Conservation (phyloP, 2,888 invertebrate genomes). For the Diarsia brunnea region DNA sequence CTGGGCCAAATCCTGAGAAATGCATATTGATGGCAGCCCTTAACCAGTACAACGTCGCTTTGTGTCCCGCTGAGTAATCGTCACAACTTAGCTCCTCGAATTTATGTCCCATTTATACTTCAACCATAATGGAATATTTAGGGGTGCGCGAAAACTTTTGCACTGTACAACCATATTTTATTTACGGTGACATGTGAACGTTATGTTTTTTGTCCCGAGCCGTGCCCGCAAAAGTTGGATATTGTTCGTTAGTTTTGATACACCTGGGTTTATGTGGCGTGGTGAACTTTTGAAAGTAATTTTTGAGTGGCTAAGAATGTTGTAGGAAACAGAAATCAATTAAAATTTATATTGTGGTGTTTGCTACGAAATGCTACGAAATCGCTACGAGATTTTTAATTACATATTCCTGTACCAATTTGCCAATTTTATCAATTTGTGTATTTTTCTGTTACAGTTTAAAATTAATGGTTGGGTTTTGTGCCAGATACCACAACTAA, state of each 20-base stretch:
- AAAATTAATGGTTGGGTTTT: no score
- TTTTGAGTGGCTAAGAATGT: constrained; percentile 17
- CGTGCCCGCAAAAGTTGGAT: constrained; percentile 38
- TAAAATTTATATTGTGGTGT: neutral
- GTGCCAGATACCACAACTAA: no score
- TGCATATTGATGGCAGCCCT: constrained; percentile 67
- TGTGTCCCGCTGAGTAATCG: constrained; percentile 83
- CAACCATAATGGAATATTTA: constrained; percentile 84
- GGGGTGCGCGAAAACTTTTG: constrained; percentile 81
- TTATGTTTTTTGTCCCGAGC: constrained; percentile 62
- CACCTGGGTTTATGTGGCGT: constrained; percentile 32
- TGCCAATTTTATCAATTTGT: no score
- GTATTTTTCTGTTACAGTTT: no score
- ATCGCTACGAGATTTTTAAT: constrained; percentile 4
- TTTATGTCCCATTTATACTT: constrained; percentile 80
- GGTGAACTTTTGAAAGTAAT: constrained; percentile 10
- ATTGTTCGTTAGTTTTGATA: constrained; percentile 40
- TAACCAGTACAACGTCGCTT: constrained; percentile 74
- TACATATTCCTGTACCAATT: no score
- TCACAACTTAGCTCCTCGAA: constrained; percentile 81
- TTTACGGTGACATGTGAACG: constrained; percentile 80
- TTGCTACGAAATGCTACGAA: constrained; percentile 46
- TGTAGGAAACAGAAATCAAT: neutral
- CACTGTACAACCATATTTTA: constrained; percentile 78
- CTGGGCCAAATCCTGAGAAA: constrained; percentile 62